phyloP scores from a whole-genome alignment of 2,113 vertebrate species.

The Eclectus roratus region DNA sequence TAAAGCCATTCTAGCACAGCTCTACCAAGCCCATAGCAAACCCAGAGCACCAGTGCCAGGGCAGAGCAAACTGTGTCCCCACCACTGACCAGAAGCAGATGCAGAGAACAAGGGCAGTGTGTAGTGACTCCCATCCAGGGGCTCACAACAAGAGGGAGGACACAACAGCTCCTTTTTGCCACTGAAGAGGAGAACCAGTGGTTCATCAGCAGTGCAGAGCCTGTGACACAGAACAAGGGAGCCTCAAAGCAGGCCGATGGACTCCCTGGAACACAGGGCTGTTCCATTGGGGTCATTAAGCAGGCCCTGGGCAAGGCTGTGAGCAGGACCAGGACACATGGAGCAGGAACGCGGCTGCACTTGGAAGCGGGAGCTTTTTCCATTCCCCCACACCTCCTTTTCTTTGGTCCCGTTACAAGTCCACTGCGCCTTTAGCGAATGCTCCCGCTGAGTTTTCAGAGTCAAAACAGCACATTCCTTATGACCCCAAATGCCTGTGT shows the following conservation, averaged over 20 bases:
- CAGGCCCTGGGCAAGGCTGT: neutral
- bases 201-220: neutral
- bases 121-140: rapidly evolving
- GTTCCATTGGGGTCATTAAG: neutral
- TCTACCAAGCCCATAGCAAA: neutral
- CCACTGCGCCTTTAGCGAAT: neutral
- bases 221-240: rapidly evolving
- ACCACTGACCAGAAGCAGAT: neutral
- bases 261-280: neutral
- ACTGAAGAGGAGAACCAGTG: neutral
- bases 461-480: slow-evolving; percentile 23
- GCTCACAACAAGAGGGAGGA: neutral
- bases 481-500: neutral
- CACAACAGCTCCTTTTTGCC: neutral
- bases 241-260: rapidly evolving
- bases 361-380: neutral
- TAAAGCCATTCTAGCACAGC: neutral
- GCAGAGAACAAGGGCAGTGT: rapidly evolving
- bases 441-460: neutral
- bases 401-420: neutral
- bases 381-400: neutral
- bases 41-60: neutral
- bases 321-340: neutral
- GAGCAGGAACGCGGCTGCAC: neutral
- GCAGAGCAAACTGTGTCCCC: too few species aligned